Conservation (phyloP, 2,113 vertebrate genomes). For the Cyanoramphus novaezelandiae region DNA sequence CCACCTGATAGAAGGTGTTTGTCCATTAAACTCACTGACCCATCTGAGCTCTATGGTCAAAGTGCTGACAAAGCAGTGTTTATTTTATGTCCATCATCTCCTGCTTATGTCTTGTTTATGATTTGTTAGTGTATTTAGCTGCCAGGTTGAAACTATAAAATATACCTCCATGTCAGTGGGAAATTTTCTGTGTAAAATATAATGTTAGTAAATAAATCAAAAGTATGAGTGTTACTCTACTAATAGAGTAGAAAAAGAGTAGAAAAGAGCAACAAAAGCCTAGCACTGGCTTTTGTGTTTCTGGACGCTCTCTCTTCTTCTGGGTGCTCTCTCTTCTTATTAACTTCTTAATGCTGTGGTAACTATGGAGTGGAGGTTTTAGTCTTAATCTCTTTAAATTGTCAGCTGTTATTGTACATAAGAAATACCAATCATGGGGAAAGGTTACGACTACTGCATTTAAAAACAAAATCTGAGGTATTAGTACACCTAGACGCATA, state of each 20-base stretch:
- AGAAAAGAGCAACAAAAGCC: background rate
- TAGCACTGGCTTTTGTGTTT: background rate
- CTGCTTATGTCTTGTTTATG: background rate
- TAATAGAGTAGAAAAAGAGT: background rate
- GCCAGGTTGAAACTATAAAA: background rate
- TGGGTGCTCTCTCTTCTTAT: background rate
- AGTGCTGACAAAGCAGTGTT: background rate
- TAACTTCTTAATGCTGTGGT: background rate
- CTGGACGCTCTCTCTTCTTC: background rate
- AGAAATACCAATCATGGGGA: background rate
- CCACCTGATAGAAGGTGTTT: background rate
- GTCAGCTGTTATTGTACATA: background rate
- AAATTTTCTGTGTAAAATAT: background rate
- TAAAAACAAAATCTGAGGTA: background rate
- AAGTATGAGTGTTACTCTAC: background rate
- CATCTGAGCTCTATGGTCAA: background rate
- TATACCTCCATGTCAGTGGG: rapidly evolving
- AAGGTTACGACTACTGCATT: background rate
- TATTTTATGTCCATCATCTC: background rate
- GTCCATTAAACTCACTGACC: background rate
- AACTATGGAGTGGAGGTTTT: background rate
- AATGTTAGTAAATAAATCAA: background rate
- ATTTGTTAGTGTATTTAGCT: background rate
- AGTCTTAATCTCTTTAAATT: background rate
- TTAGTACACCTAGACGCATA: background rate